Evolutionary conservation across 2,888 invertebrate species (phyloP).

Genomic region (Nemurella pictetii): DNA sequence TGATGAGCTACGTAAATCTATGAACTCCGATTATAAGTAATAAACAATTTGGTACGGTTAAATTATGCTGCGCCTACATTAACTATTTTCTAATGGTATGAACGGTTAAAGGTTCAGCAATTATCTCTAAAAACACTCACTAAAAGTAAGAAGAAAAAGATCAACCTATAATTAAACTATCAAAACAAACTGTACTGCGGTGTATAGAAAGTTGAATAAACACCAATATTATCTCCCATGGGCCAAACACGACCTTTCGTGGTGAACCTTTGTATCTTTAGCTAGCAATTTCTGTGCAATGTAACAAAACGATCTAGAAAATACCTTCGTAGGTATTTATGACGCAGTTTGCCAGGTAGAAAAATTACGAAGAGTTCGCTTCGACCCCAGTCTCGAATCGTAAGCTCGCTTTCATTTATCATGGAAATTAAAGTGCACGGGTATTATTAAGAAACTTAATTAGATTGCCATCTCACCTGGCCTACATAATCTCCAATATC

Average conservation of each 20-base stretch:
- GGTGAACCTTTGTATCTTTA: not conserved
- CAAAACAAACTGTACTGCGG: not conserved
- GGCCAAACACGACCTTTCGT: not conserved
- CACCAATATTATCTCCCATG: not conserved
- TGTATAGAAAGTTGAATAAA: not conserved
- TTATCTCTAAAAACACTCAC: not conserved
- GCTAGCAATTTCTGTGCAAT: not conserved
- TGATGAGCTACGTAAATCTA: too few relatives aligned
- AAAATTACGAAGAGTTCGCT: too few relatives aligned
- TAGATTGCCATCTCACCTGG: slow-evolving; percentile 5
- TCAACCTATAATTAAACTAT: not conserved
- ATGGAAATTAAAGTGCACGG: not conserved
- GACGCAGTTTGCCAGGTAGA: not conserved
- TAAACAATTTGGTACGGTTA: not conserved
- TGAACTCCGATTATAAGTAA: not conserved
- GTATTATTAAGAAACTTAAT: not conserved
- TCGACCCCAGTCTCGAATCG: not conserved
- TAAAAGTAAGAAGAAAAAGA: not conserved
- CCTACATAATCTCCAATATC: slow-evolving; percentile 17
- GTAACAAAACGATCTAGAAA: not conserved
- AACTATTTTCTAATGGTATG: too few relatives aligned
- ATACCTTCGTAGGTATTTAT: not conserved
- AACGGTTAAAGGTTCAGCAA: not conserved
- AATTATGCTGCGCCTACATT: not conserved
- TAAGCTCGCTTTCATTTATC: not conserved